phyloP scores from a whole-genome alignment of 2,113 vertebrate genomes.

The Engraulis encrasicolus region DNA sequence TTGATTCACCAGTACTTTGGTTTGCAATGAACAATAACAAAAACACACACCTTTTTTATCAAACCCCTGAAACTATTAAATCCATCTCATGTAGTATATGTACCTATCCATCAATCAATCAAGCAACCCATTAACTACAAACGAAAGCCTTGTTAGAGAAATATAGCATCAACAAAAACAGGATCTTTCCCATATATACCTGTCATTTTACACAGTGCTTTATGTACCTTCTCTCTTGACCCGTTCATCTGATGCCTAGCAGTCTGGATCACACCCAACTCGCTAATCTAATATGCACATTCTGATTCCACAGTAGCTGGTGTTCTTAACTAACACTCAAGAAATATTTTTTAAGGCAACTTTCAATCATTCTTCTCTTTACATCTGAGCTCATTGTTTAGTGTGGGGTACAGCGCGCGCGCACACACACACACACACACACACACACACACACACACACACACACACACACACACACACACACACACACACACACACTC shows the following conservation, averaged over 20 bases:
- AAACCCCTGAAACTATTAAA: neutral
- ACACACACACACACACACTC: neutral
- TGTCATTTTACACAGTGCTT: neutral
- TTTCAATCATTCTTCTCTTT: conserved; percentile 3
- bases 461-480: neutral
- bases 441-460: neutral
- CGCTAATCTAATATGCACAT: neutral
- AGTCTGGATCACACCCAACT: neutral
- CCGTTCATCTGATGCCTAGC: neutral
- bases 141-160: neutral
- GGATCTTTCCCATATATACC: neutral
- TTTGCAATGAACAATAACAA: neutral
- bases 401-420: neutral
- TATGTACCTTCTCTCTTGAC: neutral
- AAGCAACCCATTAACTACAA: conserved; percentile 2
- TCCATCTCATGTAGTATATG: neutral
- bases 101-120: neutral
- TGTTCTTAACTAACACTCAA: conserved; percentile 11
- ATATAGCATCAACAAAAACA: neutral
- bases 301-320: conserved; percentile 13
- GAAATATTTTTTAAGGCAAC: conserved; percentile 6
- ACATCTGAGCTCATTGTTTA: neutral
- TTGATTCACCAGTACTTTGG: conserved; percentile 21
- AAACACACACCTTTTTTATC: neutral
- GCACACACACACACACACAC: neutral